A percentile compares a stretch with the other conserved stretches of the same genome.
Evolutionary conservation across 2,113 vertebrate genomes (phyloP).

Genomic region (Scopus umbretta): DNA sequence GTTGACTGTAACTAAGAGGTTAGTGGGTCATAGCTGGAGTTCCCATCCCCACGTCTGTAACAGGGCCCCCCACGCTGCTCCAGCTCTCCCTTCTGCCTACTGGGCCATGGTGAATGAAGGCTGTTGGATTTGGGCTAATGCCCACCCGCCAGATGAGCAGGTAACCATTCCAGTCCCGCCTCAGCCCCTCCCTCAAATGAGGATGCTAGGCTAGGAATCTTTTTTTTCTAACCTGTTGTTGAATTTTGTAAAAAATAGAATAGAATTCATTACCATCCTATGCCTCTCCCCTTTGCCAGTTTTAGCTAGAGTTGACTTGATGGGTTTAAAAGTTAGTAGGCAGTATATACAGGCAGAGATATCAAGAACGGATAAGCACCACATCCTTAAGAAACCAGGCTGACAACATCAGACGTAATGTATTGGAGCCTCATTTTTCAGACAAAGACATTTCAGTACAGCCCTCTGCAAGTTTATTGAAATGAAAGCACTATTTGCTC

Average conservation of each 20-base stretch:
- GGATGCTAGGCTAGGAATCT: neutral
- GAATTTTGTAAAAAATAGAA: neutral
- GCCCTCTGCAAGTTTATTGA: neutral
- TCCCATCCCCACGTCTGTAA: neutral
- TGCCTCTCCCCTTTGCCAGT: neutral
- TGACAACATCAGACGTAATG: neutral
- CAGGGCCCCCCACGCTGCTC: neutral
- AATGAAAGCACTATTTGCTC: neutral
- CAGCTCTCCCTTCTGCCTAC: neutral
- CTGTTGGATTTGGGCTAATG: neutral
- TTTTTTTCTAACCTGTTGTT: neutral
- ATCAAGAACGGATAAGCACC: neutral
- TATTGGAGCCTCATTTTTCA: neutral
- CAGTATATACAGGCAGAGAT: neutral
- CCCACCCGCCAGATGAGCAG: neutral
- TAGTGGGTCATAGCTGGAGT: neutral
- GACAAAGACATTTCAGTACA: neutral
- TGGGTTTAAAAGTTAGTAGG: neutral
- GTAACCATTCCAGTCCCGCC: no score
- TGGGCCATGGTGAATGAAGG: fast-evolving
- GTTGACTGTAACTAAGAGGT: neutral
- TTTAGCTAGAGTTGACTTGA: neutral
- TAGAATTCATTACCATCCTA: neutral
- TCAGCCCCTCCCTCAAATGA: neutral
- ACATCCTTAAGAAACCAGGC: neutral